Percentiles rank a stretch among this genome's conserved stretches.
These are phyloP conservation scores for Neocrepidodera transversa DNA, from an alignment of 2,888 invertebrate species.

Conservation along the genomic window DNA sequence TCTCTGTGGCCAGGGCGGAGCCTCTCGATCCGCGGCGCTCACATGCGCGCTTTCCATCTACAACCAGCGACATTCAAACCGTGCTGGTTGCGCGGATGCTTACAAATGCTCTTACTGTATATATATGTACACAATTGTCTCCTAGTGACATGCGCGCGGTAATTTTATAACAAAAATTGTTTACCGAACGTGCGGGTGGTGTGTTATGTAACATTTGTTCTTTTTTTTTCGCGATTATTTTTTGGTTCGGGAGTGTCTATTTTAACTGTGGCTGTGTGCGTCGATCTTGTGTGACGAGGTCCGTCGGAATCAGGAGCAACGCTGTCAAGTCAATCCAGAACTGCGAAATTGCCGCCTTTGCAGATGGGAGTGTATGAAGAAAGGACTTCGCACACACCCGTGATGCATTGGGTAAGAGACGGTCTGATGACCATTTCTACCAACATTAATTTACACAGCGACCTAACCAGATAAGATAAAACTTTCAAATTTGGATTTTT, in stretches of 20 bases:
- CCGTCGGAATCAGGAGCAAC: conserved; percentile 56
- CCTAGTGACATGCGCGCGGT: conserved; percentile 47
- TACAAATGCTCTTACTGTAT: conserved; percentile 12
- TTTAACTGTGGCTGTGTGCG: conserved; percentile 3
- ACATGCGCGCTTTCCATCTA: conserved; percentile 52
- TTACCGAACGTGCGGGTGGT: conserved; percentile 42
- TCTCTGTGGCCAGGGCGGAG: conserved; percentile 51
- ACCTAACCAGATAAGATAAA: no score
- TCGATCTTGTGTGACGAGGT: conserved; percentile 39
- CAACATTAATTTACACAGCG: no score
- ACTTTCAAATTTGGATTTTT: no score
- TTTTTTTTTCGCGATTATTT: conserved; percentile 5
- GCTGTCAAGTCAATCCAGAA: conserved; percentile 44
- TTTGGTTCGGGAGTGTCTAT: conserved; percentile 18
- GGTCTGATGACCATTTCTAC: no score
- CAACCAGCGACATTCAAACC: conserved; percentile 53
- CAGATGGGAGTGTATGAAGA: conserved; percentile 95
- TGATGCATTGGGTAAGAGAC: conserved; percentile 85
- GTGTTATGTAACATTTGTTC: conserved; percentile 29
- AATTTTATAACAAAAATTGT: conserved; percentile 42
- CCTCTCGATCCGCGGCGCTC: conserved; percentile 45
- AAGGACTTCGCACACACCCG: conserved; percentile 78
- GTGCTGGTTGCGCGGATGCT: conserved; percentile 56
- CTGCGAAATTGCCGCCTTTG: conserved; percentile 62
- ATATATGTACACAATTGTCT: conserved; percentile 36